A percentile compares a stretch with the other conserved stretches of the same genome.
Evolutionary conservation across 2,888 invertebrate genomes (phyloP).

Genomic region (Ormyrus labotus): DNA sequence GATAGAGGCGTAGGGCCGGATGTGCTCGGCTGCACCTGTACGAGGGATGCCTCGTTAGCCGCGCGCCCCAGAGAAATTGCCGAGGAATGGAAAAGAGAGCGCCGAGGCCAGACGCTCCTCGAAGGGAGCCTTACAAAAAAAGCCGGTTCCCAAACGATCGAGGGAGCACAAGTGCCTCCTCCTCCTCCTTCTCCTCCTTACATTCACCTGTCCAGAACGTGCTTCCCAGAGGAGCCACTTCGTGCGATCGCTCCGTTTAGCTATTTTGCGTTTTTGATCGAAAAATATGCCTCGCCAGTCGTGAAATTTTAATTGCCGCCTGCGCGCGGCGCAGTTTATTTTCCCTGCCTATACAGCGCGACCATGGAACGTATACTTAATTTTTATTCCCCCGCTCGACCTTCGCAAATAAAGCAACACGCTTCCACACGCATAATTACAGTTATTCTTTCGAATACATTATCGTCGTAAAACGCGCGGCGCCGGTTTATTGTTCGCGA

Average conservation of each 20-base stretch:
- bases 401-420: neutral
- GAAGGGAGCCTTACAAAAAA: slow-evolving; percentile 7
- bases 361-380: neutral
- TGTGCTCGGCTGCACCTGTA: slow-evolving; percentile 24
- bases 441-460: neutral
- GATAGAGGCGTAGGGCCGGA: slow-evolving; percentile 2
- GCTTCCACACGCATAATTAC: slow-evolving; percentile 3
- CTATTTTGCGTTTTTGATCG: neutral
- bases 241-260: too few relatives aligned
- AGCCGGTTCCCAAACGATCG: slow-evolving; percentile 33
- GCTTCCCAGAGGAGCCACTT: neutral
- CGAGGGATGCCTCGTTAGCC: neutral
- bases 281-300: too few relatives aligned
- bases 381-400: neutral
- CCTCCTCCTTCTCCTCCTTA: neutral
- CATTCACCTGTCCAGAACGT: slow-evolving; percentile 46
- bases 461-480: neutral
- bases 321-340: too few relatives aligned
- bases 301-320: too few relatives aligned
- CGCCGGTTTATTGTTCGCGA: too few relatives aligned
- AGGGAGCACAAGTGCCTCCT: slow-evolving; percentile 16
- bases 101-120: neutral
- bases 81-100: slow-evolving; percentile 3
- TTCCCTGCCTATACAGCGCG: too few relatives aligned
- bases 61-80: neutral